These are phyloP conservation scores for Brachionus asplanchnoidis DNA, from an alignment of 1,140 invertebrate genomes.

Conservation along the genomic window DNA sequence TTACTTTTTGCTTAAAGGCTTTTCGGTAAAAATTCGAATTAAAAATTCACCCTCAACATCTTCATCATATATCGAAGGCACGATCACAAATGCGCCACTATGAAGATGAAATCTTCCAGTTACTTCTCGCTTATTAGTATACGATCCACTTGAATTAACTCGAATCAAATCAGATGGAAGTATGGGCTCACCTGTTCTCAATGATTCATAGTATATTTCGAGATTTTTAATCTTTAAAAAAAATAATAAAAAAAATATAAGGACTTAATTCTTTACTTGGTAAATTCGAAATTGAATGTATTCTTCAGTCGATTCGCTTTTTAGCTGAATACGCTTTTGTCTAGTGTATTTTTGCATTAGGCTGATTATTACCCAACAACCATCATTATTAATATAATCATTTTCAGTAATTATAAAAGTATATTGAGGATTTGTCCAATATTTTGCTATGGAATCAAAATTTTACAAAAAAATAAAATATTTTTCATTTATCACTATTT, in stretches of 20 bases:
- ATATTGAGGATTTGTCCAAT: constrained; percentile 42
- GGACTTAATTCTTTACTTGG: not conserved
- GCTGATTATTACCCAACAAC: constrained; percentile 24
- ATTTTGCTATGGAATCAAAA: not conserved
- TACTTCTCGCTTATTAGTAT: constrained; percentile 49
- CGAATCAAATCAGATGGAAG: not conserved
- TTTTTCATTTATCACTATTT: not conserved
- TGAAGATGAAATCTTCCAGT: constrained; percentile 52
- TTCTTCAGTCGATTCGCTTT: constrained; percentile 12
- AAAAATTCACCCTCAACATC: constrained; percentile 49
- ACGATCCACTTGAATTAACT: not conserved
- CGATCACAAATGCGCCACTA: constrained; percentile 55
- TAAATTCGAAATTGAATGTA: constrained; percentile 42
- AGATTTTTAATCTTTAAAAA: not conserved
- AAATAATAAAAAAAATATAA: not conserved
- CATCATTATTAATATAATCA: not conserved
- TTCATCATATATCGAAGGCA: constrained; percentile 52
- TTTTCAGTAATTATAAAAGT: constrained; percentile 5
- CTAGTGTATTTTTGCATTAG: constrained; percentile 41
- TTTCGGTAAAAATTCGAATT: constrained; percentile 53
- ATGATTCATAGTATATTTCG: not conserved
- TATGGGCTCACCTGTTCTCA: not conserved
- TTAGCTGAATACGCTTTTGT: constrained; percentile 31
- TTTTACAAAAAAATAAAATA: not conserved
- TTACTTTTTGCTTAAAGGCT: constrained; percentile 43